A percentile compares a stretch with the other conserved stretches of the same genome.
phyloP scores from a whole-genome alignment of 2,888 invertebrate genomes.

The Synergus itoensis region DNA sequence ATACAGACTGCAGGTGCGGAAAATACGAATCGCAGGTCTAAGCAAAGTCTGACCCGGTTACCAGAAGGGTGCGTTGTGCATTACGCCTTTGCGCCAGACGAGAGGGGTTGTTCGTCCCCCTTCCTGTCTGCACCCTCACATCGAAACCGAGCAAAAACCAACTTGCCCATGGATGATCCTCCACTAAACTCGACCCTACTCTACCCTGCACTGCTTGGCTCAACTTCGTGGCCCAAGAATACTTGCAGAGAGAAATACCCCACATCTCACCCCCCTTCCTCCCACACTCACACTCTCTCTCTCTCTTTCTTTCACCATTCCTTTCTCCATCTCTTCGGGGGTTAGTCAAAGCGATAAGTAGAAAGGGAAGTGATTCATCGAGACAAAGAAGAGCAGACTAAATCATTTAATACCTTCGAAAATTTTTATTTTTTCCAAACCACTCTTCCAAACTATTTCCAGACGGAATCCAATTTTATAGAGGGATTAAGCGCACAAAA shows the following conservation, averaged over 20 bases:
- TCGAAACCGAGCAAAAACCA: constrained; percentile 60
- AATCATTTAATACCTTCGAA: background rate
- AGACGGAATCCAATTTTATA: background rate
- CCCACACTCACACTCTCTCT: background rate
- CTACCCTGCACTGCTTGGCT: constrained; percentile 59
- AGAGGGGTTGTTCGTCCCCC: constrained; percentile 70
- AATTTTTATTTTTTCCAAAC: background rate
- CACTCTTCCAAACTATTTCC: background rate
- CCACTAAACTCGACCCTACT: constrained; percentile 56
- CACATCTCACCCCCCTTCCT: background rate
- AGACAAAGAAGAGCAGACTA: constrained; percentile 11
- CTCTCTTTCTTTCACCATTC: background rate
- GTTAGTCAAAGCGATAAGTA: background rate
- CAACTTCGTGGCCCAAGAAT: constrained; percentile 45
- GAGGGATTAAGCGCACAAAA: background rate
- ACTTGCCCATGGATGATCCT: constrained; percentile 64
- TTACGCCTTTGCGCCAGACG: constrained; percentile 74
- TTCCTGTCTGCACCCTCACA: constrained; percentile 74
- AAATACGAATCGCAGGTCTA: constrained; percentile 57
- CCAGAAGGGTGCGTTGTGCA: constrained; percentile 56
- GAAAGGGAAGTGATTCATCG: constrained; percentile 6
- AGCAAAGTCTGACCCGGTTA: constrained; percentile 64
- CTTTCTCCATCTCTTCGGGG: background rate
- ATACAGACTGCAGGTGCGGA: constrained; percentile 56
- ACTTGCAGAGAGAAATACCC: constrained; percentile 22